Percentiles rank a stretch among this genome's conserved stretches.
Evolutionary conservation across 2,797 vertebrate species (phyloP).

Genomic region (Acanthiza pusilla): DNA sequence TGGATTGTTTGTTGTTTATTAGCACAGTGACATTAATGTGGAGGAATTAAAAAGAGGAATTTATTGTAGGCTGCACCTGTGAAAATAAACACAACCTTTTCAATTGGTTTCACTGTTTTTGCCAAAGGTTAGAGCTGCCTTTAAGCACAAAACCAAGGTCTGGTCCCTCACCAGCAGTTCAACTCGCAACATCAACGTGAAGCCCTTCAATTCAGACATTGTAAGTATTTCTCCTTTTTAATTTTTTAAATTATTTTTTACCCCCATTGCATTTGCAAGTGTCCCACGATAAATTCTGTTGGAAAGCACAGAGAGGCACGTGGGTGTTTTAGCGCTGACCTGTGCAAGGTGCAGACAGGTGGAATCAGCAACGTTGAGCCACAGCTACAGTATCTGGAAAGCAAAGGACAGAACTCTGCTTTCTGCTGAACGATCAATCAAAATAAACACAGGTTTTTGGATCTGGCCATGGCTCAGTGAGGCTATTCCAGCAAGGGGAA

Average conservation of each 20-base stretch:
- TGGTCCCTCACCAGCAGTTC: conserved; percentile 96
- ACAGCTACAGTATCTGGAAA: neutral
- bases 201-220: conserved; percentile 92
- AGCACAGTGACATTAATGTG: neutral
- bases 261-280: accelerated
- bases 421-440: neutral
- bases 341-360: neutral
- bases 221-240: conserved; percentile 75
- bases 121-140: conserved; percentile 91
- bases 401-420: neutral
- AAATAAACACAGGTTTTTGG: neutral
- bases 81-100: neutral
- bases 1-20: neutral
- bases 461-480: accelerated
- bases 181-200: conserved; percentile 85
- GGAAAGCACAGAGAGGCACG: neutral
- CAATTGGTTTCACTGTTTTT: neutral
- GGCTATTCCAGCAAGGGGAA: neutral
- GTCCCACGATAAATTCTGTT: neutral
- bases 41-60: neutral
- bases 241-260: too few species aligned
- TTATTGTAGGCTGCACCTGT: neutral
- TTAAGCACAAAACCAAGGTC: conserved; percentile 98
- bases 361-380: neutral
- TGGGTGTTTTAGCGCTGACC: neutral